Evolutionary conservation across 2,113 vertebrate species (phyloP), one percentile per base, ranked within the genome.

Genomic region (Zingel zingel): DNA sequence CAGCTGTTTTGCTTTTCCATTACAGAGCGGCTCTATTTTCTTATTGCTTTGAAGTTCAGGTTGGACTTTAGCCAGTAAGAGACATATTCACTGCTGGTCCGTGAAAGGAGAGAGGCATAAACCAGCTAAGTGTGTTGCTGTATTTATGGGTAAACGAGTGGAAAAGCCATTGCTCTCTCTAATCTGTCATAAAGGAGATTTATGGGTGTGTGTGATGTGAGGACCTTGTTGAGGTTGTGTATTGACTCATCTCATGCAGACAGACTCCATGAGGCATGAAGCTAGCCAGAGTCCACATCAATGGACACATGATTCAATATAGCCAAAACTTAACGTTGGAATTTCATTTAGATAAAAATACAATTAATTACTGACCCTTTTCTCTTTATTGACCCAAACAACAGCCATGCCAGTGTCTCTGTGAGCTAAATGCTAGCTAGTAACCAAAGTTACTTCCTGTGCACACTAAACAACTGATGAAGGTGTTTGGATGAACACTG

Each of bases 141-240:
- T 93, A 93, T 93, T 93, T 91, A 93, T 91, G 88, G 86, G 80
- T 89, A 91, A 92, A 93, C 79, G 89, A 83, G 83, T 91, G 86
- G 90, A 93, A 93, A 93, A 91, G 85, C 87, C 86, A 91, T 94
- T 58, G 89, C 88, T 91, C 86, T 90, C 84, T 90, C 83, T 93
- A 88, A 91, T 91, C 91, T 90, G 86, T 91, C 90, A 88, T 92
- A 90, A 92, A 92, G 80, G 61, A 81, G 89, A 92, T 93, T 93
- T 92, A 92, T 86, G 85, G 56, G 39, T 39, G 79, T 90, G 91
- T 76, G 91, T 75, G 84, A 86, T 83, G 80, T 73, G 88, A 89
- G 86, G 86, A 84, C 79, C 84, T 89, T 79, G 91, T 89, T 87
- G 80, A 54, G 83, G 56, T 77, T 72, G 57, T 84, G 74, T 86